Evolutionary conservation across 2,888 invertebrate genomes (phyloP).

Genomic region (Cephus pulcher): DNA sequence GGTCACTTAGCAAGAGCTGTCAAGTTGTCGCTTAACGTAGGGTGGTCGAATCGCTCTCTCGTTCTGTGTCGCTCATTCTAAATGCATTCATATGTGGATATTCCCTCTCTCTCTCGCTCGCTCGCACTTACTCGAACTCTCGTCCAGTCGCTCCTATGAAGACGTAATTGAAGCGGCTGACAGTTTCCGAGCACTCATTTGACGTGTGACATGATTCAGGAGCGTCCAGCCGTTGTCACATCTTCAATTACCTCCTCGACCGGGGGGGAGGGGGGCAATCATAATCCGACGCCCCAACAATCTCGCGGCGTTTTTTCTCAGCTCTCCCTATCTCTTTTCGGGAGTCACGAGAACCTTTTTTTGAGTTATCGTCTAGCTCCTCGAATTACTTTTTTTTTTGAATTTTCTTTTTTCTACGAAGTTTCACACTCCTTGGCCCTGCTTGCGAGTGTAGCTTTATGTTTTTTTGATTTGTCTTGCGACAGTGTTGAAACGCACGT

Average conservation of each 20-base stretch:
- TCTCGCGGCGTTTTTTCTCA: slow-evolving; percentile 20
- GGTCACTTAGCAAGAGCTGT: slow-evolving; percentile 47
- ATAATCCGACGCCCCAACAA: slow-evolving; percentile 39
- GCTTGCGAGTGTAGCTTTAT: too few relatives aligned
- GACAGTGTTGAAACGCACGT: too few relatives aligned
- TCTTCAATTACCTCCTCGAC: slow-evolving; percentile 61
- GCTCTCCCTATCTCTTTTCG: neutral
- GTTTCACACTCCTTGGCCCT: too few relatives aligned
- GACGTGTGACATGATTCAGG: slow-evolving; percentile 66
- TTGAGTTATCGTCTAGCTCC: neutral
- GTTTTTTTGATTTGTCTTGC: too few relatives aligned
- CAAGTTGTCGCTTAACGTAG: slow-evolving; percentile 43
- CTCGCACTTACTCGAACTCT: neutral
- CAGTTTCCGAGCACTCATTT: slow-evolving; percentile 63
- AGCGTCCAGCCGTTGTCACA: slow-evolving; percentile 64
- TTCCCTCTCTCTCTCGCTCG: too few relatives aligned
- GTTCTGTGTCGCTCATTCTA: neutral
- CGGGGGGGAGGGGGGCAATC: slow-evolving; percentile 43
- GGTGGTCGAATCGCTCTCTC: slow-evolving; percentile 30
- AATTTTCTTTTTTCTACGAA: slow-evolving; percentile 28
- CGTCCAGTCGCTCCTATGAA: slow-evolving; percentile 43
- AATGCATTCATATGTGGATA: too few relatives aligned
- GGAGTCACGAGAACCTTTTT: neutral
- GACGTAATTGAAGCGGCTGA: slow-evolving; percentile 62
- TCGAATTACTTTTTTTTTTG: slow-evolving; percentile 6